phyloP scores from a whole-genome alignment of 1,140 invertebrate genomes.

The Panagrolaimus sp. region DNA sequence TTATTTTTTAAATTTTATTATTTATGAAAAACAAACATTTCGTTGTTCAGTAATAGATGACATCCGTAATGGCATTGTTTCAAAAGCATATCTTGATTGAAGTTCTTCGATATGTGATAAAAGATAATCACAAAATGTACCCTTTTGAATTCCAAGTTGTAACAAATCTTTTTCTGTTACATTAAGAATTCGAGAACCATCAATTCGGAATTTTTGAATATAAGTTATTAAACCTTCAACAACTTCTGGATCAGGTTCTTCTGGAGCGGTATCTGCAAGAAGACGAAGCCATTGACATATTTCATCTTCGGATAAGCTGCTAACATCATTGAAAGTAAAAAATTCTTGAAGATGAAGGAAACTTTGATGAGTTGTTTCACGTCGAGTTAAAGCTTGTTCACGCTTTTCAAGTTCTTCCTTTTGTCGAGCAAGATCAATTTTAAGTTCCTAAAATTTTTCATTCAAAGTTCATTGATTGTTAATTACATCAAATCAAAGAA shows the following conservation, averaged over 20 bases:
- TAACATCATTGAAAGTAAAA: constrained; percentile 23
- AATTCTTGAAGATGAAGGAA: constrained; percentile 33
- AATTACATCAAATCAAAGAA: constrained; percentile 15
- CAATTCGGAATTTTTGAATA: constrained; percentile 43
- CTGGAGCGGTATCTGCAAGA: constrained; percentile 18
- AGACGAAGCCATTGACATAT: constrained; percentile 36
- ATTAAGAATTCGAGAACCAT: constrained; percentile 39
- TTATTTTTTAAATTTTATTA: constrained; percentile 8
- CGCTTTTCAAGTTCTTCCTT: constrained; percentile 41
- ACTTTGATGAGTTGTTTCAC: constrained; percentile 44
- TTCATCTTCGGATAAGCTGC: constrained; percentile 38
- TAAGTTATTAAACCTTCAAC: constrained; percentile 34
- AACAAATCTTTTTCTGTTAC: constrained; percentile 49
- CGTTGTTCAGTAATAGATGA: neutral
- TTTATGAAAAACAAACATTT: too few relatives aligned
- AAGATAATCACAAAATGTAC: constrained; percentile 32
- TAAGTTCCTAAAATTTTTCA: constrained; percentile 28
- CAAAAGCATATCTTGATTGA: constrained; percentile 17
- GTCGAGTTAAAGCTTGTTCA: constrained; percentile 31
- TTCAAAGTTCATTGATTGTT: neutral
- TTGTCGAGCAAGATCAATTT: constrained; percentile 42
- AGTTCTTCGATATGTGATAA: constrained; percentile 34
- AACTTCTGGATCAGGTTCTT: constrained; percentile 18
- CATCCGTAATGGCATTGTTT: constrained; percentile 17
- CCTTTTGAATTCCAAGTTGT: constrained; percentile 37